Conservation (phyloP, 2,113 vertebrate genomes). For the Hemiscyllium ocellatum region DNA sequence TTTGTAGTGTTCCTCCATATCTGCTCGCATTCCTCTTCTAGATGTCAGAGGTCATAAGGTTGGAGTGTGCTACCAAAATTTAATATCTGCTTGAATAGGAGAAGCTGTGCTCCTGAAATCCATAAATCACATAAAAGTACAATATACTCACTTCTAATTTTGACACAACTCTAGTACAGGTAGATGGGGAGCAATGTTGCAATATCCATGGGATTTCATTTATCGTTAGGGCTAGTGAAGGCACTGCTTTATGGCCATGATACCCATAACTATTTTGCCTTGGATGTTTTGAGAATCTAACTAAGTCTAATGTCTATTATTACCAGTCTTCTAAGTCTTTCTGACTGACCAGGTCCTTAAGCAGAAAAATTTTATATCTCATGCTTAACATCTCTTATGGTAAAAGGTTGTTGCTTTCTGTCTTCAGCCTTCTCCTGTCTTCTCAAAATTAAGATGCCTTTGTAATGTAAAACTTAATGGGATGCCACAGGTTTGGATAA, state of each 20-base stretch:
- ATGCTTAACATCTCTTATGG: not conserved
- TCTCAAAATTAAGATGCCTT: not conserved
- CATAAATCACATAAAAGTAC: not conserved
- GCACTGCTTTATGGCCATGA: not conserved
- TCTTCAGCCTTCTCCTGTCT: not conserved
- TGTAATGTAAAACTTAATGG: not conserved
- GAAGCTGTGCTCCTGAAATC: not conserved
- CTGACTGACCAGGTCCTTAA: not conserved
- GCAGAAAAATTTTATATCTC: not conserved
- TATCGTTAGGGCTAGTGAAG: not conserved
- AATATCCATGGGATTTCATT: not conserved
- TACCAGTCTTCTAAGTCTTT: not conserved
- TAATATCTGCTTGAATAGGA: not conserved
- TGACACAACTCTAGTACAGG: not conserved
- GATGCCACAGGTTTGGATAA: not conserved
- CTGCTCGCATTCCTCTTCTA: too few relatives aligned
- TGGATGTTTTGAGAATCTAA: not conserved
- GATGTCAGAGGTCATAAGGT: too few relatives aligned
- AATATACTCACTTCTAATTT: not conserved
- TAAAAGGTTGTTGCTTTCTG: not conserved
- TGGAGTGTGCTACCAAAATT: not conserved
- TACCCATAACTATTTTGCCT: not conserved
- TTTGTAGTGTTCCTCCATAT: too few relatives aligned
- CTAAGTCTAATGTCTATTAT: not conserved
- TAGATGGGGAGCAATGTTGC: not conserved